Conservation (phyloP, 2,888 invertebrate genomes). For the Napeogenes sylphis region DNA sequence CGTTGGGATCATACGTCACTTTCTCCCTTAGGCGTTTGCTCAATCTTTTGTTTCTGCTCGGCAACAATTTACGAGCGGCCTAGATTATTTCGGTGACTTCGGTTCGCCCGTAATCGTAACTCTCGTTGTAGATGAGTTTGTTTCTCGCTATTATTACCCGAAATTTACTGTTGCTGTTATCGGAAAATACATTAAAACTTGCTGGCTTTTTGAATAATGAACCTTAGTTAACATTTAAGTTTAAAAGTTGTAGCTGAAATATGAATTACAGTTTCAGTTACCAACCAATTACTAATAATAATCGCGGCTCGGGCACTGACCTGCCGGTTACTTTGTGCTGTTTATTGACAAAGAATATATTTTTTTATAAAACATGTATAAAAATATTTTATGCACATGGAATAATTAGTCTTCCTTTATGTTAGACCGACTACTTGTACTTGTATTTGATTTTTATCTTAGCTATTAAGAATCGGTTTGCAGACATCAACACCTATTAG, state of each 20-base stretch:
- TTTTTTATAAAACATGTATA: constrained; percentile 4
- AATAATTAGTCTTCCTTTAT: background rate
- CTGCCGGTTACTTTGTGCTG: background rate
- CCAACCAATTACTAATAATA: constrained; percentile 14
- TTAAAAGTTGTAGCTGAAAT: background rate
- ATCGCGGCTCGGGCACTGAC: constrained; percentile 17
- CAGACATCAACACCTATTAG: constrained; percentile 11
- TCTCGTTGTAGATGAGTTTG: constrained; percentile 12
- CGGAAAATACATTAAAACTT: constrained; percentile 12
- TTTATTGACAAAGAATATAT: background rate
- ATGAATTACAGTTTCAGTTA: constrained; percentile 10
- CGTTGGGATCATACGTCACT: constrained; percentile 45
- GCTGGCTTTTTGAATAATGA: constrained; percentile 12
- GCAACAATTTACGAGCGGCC: constrained; percentile 39
- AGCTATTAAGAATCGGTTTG: background rate
- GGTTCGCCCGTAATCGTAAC: constrained; percentile 22
- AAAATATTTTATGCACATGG: background rate
- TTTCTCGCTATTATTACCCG: constrained; percentile 24
- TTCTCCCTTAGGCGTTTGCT: constrained; percentile 44
- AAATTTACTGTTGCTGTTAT: constrained; percentile 20
- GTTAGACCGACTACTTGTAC: background rate
- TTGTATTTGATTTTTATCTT: background rate
- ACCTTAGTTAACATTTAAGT: background rate
- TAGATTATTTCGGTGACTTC: constrained; percentile 22
- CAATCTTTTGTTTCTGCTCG: constrained; percentile 37